Evolutionary conservation across 2,888 invertebrate genomes (phyloP).

Genomic region (Macaria notata): DNA sequence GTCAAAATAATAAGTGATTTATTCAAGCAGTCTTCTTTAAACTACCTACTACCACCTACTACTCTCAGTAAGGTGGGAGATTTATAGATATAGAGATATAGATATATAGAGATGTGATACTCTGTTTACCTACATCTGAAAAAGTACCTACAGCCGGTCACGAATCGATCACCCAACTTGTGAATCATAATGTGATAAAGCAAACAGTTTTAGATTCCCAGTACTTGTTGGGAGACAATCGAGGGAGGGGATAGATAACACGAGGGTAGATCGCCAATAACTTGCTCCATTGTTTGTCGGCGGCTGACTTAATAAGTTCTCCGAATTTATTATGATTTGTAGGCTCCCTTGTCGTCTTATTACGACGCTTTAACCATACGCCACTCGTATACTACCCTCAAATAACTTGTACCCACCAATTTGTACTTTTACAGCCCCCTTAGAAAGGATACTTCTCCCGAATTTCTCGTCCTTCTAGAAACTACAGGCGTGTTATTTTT

Average conservation of each 20-base stretch:
- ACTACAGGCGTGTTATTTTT: conserved; percentile 43
- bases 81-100: no score
- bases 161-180: no score
- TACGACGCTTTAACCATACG: conserved; percentile 64
- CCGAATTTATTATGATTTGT: conserved; percentile 80
- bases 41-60: no score
- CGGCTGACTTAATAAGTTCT: conserved; percentile 79
- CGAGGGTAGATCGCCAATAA: conserved; percentile 79
- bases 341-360: conserved; percentile 72
- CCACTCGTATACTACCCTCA: conserved; percentile 45
- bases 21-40: no score
- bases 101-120: no score
- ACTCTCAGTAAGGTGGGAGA: no score
- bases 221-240: conserved; percentile 59
- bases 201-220: conserved; percentile 26
- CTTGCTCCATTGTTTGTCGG: conserved; percentile 76
- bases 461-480: conserved; percentile 38
- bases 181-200: no score
- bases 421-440: conserved; percentile 53
- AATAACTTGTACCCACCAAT: conserved; percentile 39
- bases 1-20: no score
- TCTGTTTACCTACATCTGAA: no score
- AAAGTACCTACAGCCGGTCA: no score
- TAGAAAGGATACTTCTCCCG: conserved; percentile 44
- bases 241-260: conserved; percentile 60